phyloP scores from a whole-genome alignment of 1,140 invertebrate species.

The Ericerus pela region DNA sequence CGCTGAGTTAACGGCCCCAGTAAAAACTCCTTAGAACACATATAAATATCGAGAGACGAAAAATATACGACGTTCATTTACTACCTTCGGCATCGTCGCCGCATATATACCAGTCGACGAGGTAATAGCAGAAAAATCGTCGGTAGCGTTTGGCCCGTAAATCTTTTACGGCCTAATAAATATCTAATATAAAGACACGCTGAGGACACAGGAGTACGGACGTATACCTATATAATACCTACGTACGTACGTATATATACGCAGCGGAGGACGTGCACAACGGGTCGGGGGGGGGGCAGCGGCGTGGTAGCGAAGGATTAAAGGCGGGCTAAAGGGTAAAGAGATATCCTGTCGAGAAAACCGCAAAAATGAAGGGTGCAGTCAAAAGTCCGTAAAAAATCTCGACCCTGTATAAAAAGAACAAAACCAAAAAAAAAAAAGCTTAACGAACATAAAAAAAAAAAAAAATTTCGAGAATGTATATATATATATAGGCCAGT shows the following conservation, averaged over 20 bases:
- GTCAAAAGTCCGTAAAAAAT: slow-evolving; percentile 11
- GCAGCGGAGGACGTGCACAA: too few relatives aligned
- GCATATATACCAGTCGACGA: slow-evolving; percentile 5
- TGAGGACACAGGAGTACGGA: too few relatives aligned
- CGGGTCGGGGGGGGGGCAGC: too few relatives aligned
- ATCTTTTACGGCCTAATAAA: slow-evolving; percentile 11
- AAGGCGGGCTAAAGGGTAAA: too few relatives aligned
- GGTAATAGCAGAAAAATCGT: slow-evolving; percentile 6
- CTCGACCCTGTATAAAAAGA: too few relatives aligned
- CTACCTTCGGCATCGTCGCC: slow-evolving; percentile 5
- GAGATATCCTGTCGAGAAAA: not conserved
- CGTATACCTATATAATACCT: too few relatives aligned
- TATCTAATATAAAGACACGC: slow-evolving; percentile 12
- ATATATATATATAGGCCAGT: too few relatives aligned
- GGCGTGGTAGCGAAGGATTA: too few relatives aligned
- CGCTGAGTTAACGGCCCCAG: not conserved
- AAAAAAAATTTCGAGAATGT: too few relatives aligned
- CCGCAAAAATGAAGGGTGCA: slow-evolving; percentile 7
- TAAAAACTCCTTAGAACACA: slow-evolving; percentile 6
- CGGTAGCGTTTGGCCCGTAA: slow-evolving; percentile 1
- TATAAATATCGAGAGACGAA: slow-evolving; percentile 9
- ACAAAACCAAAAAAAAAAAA: too few relatives aligned
- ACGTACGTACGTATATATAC: too few relatives aligned
- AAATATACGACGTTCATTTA: slow-evolving; percentile 9
- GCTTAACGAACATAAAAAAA: too few relatives aligned